Evolutionary conservation across 1,140 invertebrate species (phyloP).

Genomic region (Euura lappo): DNA sequence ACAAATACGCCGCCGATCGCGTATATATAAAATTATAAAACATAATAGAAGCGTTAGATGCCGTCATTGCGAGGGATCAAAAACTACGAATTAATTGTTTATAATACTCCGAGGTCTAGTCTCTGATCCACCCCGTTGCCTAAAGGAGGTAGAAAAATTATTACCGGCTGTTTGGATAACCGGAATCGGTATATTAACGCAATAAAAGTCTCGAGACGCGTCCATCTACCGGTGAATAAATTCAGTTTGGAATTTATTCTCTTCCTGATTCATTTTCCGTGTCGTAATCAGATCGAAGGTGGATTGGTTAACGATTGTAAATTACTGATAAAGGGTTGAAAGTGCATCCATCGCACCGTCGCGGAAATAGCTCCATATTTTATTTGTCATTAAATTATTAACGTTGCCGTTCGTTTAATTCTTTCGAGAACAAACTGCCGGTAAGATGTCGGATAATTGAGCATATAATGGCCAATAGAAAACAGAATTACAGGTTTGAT

Average conservation of each 20-base stretch:
- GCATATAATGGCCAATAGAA: constrained; percentile 5
- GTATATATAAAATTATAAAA: not conserved
- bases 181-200: not conserved
- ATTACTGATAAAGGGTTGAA: too few species aligned
- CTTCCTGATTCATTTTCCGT: not conserved
- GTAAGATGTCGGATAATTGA: not conserved
- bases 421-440: too few species aligned
- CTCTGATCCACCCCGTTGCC: not conserved
- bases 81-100: not conserved
- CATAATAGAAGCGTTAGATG: not conserved
- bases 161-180: not conserved
- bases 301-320: too few species aligned
- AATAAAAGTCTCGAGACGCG: not conserved
- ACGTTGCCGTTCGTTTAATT: too few species aligned
- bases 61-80: not conserved
- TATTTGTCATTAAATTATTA: too few species aligned
- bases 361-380: too few species aligned
- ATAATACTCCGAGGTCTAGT: not conserved
- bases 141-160: not conserved
- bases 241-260: not conserved
- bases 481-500: not conserved
- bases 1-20: not conserved
- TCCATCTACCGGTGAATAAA: constrained; percentile 3
- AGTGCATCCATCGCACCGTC: too few species aligned
- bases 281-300: not conserved